Evolutionary conservation across 2,888 invertebrate genomes (phyloP), one percentile per base, ranked within the genome.

Genomic region (Platerodrilus igneus): DNA sequence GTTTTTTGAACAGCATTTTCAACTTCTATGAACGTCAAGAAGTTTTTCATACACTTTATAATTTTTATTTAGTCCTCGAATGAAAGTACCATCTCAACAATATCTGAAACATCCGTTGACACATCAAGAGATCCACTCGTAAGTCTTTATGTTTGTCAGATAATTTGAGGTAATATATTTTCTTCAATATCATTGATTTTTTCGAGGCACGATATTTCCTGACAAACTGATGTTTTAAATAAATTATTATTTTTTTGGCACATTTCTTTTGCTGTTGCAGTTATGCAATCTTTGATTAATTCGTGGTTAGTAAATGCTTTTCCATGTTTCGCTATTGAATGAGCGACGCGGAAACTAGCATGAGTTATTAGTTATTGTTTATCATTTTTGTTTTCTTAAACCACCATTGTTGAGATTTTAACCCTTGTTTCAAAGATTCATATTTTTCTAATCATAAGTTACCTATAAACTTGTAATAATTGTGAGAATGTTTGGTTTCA

Each of bases 401-500:
- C 40, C 41, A 41, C 28, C 37, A 48, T 46, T 48, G 47, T 34
- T 51, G 49, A 37, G 45, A 48, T 52, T 50, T 52, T 48, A 50
- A 47, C 36, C 47, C 49, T 45, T 50, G 45, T 30, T 53, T 51
- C 43, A 53, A 41, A 46, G 51, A 40, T 52, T 53, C 47, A 40
- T 44, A 53, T 50, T 55, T 52, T 50, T 54, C 54, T 52, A 41
- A 38, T 50, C 49, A 45, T 41, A 52, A 49, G 43, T 50, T 55
- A 51, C 48, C 51, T 45, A 48, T 53, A 51, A 47, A 46, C 55
- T 52, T 53, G 32, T 49, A 51, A 47, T 54, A 51, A 56, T 51
- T 52, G 43, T 52, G 46, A 46, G 40, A 50, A 52, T 50, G 47
- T 51, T 52, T 53, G 21, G 48, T 53, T 46, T 53, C 53, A 51